These are phyloP conservation scores for Sciurus carolinensis DNA, from an alignment of 2,797 vertebrate genomes.

Conservation along the genomic window DNA sequence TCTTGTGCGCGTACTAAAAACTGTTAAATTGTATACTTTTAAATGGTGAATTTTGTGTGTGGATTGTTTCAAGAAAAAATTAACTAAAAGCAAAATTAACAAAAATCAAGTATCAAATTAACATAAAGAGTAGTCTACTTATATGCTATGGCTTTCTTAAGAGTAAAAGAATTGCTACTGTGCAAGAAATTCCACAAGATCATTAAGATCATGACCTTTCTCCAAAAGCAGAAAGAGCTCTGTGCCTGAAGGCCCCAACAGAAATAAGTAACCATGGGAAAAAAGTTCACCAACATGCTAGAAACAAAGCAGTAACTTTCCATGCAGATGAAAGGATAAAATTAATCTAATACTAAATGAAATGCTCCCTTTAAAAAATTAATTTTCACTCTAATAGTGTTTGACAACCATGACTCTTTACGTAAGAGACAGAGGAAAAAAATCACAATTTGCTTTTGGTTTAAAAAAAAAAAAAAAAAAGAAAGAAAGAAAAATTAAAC, in stretches of 20 bases:
- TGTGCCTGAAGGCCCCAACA: rapidly evolving
- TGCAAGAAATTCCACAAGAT: background rate
- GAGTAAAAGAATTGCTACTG: background rate
- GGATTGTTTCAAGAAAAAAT: background rate
- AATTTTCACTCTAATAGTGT: background rate
- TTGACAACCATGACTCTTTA: background rate
- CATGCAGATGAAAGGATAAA: background rate
- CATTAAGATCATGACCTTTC: background rate
- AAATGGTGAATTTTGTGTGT: background rate
- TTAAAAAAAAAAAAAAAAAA: no score
- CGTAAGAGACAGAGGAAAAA: background rate
- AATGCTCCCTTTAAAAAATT: background rate
- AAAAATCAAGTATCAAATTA: constrained; percentile 27
- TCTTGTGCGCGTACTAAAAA: background rate
- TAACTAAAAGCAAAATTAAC: constrained; percentile 3
- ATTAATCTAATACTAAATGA: background rate
- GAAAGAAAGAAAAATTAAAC: background rate
- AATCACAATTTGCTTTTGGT: background rate
- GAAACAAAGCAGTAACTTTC: background rate
- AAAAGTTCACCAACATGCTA: background rate
- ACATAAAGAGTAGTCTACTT: background rate
- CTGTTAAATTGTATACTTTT: background rate
- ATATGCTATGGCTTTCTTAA: background rate
- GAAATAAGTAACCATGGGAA: background rate
- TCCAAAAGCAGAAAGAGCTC: rapidly evolving